These are phyloP conservation scores for Hippopotamyrus pictus DNA, from an alignment of 2,797 vertebrate species.

Conservation along the genomic window DNA sequence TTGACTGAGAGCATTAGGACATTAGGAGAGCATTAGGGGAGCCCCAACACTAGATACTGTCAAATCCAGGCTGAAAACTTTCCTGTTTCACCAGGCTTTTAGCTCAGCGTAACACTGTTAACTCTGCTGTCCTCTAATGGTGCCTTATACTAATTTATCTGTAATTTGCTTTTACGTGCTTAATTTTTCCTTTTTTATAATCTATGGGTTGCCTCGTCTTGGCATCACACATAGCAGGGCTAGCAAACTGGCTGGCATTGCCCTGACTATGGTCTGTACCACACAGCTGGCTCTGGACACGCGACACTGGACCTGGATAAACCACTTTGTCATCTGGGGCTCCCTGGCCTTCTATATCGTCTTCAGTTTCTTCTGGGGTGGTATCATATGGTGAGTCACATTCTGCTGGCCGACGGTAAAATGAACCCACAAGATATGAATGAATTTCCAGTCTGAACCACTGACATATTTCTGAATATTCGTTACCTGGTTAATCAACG, in stretches of 20 bases:
- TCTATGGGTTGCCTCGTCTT: background rate
- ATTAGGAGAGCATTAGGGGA: too few species aligned
- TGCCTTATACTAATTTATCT: background rate
- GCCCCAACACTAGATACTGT: too few species aligned
- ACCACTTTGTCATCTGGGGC: slow-evolving; percentile 98
- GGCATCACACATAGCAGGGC: background rate
- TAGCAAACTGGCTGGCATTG: background rate
- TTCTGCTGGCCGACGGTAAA: background rate
- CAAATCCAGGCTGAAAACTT: background rate
- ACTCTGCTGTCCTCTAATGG: background rate
- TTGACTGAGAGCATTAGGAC: background rate
- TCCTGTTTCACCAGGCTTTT: background rate
- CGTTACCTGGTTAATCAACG: background rate
- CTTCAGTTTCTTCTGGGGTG: slow-evolving; percentile 99
- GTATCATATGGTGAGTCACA: slow-evolving; percentile 80
- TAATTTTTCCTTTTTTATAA: background rate
- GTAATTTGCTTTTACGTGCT: background rate
- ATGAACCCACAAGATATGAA: background rate
- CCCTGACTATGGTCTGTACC: background rate
- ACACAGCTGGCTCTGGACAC: slow-evolving; percentile 87
- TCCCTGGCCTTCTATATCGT: slow-evolving; percentile 92
- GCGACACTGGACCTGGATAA: slow-evolving; percentile 95
- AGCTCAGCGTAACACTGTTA: background rate
- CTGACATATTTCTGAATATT: background rate
- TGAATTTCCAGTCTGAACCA: background rate